Evolutionary conservation across 2,113 vertebrate genomes (phyloP).

Genomic region (Dascyllus trimaculatus): DNA sequence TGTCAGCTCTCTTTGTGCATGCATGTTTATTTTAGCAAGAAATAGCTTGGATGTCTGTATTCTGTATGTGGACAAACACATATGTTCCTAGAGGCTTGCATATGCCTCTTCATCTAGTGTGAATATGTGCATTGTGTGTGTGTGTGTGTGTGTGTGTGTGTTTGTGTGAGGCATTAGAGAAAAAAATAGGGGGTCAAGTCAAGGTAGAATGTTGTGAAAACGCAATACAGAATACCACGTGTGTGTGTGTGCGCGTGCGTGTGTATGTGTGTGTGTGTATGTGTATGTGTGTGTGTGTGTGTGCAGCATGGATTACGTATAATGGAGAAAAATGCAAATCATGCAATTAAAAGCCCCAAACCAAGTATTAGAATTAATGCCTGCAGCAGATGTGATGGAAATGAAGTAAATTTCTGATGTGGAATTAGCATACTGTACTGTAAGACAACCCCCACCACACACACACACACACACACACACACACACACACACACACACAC

Average conservation of each 20-base stretch:
- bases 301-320: conserved; percentile 68
- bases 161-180: not conserved
- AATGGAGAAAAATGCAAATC: conserved; percentile 79
- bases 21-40: conserved; percentile 29
- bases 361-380: conserved; percentile 75
- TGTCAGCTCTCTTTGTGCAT: conserved; percentile 38
- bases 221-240: conserved; percentile 38
- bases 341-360: conserved; percentile 76
- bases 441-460: conserved; percentile 9
- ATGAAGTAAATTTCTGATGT: conserved; percentile 59
- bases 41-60: not conserved
- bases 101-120: conserved; percentile 7
- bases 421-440: conserved; percentile 60
- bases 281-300: conserved; percentile 26
- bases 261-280: conserved; percentile 20
- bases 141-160: not conserved
- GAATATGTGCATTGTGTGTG: not conserved
- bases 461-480: conserved; percentile 20
- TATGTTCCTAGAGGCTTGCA: conserved; percentile 18
- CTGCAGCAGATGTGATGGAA: conserved; percentile 71
- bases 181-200: conserved; percentile 55
- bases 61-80: not conserved
- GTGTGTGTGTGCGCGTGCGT: conserved; percentile 12
- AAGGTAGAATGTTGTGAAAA: conserved; percentile 59
- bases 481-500: conserved; percentile 17